phyloP scores from a whole-genome alignment of 2,797 vertebrate species.

The Sitta carolinensis region DNA sequence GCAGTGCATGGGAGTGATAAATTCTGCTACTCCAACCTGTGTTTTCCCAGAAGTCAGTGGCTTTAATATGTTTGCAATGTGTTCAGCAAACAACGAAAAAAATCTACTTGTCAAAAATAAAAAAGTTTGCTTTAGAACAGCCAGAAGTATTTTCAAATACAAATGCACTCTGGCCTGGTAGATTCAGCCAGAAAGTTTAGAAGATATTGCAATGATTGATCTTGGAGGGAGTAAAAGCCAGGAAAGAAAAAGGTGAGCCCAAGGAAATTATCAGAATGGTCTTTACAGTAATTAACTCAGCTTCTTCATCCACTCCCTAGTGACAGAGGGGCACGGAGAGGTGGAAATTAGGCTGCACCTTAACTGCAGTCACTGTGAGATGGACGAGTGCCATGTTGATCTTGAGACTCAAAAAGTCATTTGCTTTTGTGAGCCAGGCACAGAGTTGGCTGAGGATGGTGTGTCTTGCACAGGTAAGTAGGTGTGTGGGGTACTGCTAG shows the following conservation, averaged over 20 bases:
- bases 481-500: neutral
- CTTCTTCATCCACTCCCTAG: constrained; percentile 73
- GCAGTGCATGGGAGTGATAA: neutral
- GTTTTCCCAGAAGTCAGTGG: neutral
- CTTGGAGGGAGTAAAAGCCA: neutral
- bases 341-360: constrained; percentile 90
- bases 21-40: neutral
- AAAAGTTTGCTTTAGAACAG: neutral
- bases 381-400: constrained; percentile 86
- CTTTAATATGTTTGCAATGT: neutral
- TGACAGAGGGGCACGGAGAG: constrained; percentile 92
- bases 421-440: constrained; percentile 90
- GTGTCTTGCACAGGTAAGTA: constrained; percentile 87
- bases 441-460: constrained; percentile 82
- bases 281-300: constrained; percentile 12
- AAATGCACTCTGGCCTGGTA: neutral
- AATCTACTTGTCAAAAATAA: neutral
- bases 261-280: neutral
- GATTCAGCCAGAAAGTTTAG: neutral
- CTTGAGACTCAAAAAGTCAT: constrained; percentile 78
- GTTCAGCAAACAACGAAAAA: neutral
- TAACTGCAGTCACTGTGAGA: constrained; percentile 97
- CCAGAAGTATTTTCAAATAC: neutral
- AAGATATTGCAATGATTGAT: neutral
- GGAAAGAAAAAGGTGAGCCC: neutral